phyloP scores from a whole-genome alignment of 2,113 vertebrate genomes.

The Dendrocopos noguchii region DNA sequence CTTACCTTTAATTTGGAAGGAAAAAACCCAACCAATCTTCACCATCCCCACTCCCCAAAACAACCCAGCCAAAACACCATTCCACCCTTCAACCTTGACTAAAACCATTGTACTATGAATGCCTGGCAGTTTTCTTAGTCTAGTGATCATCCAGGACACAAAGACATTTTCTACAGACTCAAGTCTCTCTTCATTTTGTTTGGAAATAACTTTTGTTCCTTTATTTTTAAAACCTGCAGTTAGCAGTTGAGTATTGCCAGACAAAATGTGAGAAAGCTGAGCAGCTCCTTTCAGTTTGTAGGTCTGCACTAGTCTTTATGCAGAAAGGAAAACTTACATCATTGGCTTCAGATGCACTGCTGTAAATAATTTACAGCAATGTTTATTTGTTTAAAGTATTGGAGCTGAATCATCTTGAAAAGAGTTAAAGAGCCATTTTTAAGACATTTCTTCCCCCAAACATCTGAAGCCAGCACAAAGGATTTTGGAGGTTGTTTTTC shows the following conservation, averaged over 20 bases:
- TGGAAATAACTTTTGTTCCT: background rate
- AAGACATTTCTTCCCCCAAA: background rate
- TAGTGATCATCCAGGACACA: background rate
- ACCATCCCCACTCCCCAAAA: background rate
- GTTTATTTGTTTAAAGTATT: background rate
- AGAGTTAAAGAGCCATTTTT: background rate
- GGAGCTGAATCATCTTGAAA: background rate
- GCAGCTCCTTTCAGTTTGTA: background rate
- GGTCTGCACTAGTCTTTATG: background rate
- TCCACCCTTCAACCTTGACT: background rate
- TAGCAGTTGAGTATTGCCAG: background rate
- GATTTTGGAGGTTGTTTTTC: background rate
- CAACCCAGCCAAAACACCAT: background rate
- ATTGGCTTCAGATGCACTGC: background rate
- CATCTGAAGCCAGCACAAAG: background rate
- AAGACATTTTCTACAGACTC: background rate
- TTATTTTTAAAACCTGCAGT: background rate
- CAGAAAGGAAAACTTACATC: background rate
- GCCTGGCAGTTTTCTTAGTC: background rate
- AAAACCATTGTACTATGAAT: background rate
- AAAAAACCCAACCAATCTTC: background rate
- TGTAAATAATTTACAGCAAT: background rate
- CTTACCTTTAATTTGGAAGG: background rate
- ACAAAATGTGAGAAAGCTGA: background rate
- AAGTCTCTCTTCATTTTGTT: background rate